Evolutionary conservation across 2,113 vertebrate species (phyloP), one percentile per base, ranked within the genome.

Genomic region (Carlito syrichta): DNA sequence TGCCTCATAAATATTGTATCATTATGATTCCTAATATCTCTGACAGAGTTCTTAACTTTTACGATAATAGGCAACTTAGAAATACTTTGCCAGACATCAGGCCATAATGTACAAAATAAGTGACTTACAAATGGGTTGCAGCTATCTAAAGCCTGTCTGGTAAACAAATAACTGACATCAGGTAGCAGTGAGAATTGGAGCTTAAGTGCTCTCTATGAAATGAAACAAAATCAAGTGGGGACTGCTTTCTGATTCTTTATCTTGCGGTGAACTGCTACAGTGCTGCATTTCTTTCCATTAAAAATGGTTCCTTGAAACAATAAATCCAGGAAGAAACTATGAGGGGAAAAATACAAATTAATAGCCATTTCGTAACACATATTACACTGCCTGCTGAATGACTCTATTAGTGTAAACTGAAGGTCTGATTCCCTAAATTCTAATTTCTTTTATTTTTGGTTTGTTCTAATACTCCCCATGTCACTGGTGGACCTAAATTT

Each of bases 1-100:
- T 89, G 93, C 54, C 58, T 98, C 96, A 96, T 98, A 95, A 98
- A 97, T 98, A 98, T 95, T 98, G 52, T 93, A 98, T 96, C 79
- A 54, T 95, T 89, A 97, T 94, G 93, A 96, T 93, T 95, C 89
- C 93, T 97, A 91, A 91, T 93, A 96, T 94, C 89, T 97, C 97
- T 91, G 89, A 93, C 95, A 93, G 91, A 95, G 94, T 97, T 93
- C 93, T 93, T 97, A 96, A 96, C 94, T 97, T 97, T 97, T 96
- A 98, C 0, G 89, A 98, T 96, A 96, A 98, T 90, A 97, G 96
- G 93, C 96, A 97, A 98, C 89, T 97, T 89, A 96, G 93, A 96
- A 97, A 96, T 95, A 91, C 96, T 96, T 86, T 94, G 94, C 86
- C 83, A 97, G 91, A 96, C 97, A 89, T 97, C 60, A 96, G 95